A percentile compares a stretch with the other conserved stretches of the same genome.
phyloP scores from a whole-genome alignment of 2,797 vertebrate species.

The Periparus ater region DNA sequence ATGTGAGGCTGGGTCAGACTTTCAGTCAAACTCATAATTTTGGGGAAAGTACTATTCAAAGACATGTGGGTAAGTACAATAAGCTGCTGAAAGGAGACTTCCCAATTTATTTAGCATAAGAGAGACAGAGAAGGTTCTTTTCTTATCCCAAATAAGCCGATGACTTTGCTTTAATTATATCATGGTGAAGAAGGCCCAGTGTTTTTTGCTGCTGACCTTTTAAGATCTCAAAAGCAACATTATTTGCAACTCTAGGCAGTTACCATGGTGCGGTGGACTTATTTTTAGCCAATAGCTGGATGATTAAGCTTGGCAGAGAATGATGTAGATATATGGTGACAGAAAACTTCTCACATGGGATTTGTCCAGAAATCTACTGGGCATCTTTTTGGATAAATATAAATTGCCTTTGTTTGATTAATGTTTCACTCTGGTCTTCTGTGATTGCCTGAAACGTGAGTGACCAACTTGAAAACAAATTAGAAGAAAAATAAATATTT shows the following conservation, averaged over 20 bases:
- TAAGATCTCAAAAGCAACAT: conserved; percentile 1
- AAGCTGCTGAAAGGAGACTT: neutral
- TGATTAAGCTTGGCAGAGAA: conserved; percentile 17
- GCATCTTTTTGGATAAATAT: neutral
- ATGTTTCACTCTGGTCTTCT: neutral
- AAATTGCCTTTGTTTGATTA: neutral
- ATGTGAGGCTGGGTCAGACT: neutral
- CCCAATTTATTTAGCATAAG: neutral
- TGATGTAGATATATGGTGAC: neutral
- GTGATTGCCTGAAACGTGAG: neutral
- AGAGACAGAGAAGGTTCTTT: neutral
- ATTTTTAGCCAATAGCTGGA: conserved; percentile 21
- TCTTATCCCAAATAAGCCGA: neutral
- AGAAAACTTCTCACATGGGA: neutral
- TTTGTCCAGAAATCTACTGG: neutral
- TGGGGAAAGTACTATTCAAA: neutral
- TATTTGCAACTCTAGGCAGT: conserved; percentile 14
- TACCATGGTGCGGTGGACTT: neutral
- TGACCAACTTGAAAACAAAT: neutral
- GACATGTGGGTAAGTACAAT: neutral
- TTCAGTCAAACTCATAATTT: conserved; percentile 3
- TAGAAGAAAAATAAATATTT: neutral
- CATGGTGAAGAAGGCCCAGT: neutral
- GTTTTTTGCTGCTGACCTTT: neutral
- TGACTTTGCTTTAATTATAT: conserved; percentile 35